Percentiles rank a stretch among this genome's conserved stretches.
These are phyloP conservation scores for Acrobasis consociella DNA, from an alignment of 2,888 invertebrate species.

Conservation along the genomic window DNA sequence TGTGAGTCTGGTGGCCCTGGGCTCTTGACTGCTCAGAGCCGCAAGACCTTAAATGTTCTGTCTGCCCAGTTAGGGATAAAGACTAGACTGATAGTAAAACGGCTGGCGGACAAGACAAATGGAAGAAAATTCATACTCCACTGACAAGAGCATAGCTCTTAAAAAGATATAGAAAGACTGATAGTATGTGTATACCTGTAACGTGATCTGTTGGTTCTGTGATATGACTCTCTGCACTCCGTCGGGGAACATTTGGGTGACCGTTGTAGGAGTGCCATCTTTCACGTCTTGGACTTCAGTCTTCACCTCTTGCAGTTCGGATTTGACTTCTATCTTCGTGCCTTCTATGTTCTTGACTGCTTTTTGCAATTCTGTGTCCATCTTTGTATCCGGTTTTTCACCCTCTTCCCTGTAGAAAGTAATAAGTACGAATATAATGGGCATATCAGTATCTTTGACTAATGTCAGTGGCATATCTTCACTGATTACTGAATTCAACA, in stretches of 20 bases:
- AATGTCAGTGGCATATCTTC: no score
- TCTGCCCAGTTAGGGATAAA: no score
- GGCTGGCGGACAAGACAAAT: no score
- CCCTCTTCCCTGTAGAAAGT: constrained; percentile 54
- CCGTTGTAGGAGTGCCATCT: constrained; percentile 42
- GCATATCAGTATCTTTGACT: no score
- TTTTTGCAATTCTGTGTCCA: constrained; percentile 67
- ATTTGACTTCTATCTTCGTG: constrained; percentile 55
- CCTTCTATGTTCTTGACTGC: constrained; percentile 67
- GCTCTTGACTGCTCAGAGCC: no score
- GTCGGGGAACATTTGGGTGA: constrained; percentile 57
- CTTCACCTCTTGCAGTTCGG: constrained; percentile 58
- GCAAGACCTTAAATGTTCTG: no score
- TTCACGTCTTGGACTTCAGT: constrained; percentile 55
- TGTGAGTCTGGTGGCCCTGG: no score
- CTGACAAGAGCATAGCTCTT: no score
- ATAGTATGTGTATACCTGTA: constrained; percentile 69
- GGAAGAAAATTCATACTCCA: no score
- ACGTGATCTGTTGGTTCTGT: constrained; percentile 63
- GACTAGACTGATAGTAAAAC: no score
- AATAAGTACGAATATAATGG: background rate
- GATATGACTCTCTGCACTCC: constrained; percentile 62
- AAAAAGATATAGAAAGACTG: no score
- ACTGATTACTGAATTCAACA: no score
- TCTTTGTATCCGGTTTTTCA: constrained; percentile 62